Percentiles rank a stretch among this genome's conserved stretches.
phyloP scores from a whole-genome alignment of 1,140 invertebrate genomes.

The Eueides isabella region DNA sequence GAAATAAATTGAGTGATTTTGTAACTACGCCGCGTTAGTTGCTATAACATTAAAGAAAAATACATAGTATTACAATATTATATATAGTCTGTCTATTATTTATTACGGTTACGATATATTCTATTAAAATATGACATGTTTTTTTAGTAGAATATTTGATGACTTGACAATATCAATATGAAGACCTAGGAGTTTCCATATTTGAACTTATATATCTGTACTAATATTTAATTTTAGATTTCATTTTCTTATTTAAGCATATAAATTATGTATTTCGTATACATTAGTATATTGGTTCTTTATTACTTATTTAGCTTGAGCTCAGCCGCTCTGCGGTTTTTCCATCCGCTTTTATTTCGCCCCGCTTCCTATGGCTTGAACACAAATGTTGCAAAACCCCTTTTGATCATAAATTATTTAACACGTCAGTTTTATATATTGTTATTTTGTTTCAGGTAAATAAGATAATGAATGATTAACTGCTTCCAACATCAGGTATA shows the following conservation, averaged over 20 bases:
- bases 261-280: background rate
- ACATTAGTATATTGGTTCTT: conserved; percentile 1
- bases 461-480: background rate
- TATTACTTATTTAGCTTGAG: conserved; percentile 9
- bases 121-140: no score
- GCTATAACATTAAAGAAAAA: no score
- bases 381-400: conserved; percentile 2
- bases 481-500: background rate
- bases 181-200: background rate
- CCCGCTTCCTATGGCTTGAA: background rate
- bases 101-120: no score
- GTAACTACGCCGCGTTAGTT: no score
- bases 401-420: conserved; percentile 11
- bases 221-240: no score
- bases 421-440: conserved; percentile 11
- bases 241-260: background rate
- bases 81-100: no score
- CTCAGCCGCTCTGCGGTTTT: conserved; percentile 1
- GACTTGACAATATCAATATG: no score
- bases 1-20: no score
- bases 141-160: no score
- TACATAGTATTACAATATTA: no score
- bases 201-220: background rate
- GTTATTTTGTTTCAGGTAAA: conserved; percentile 25
- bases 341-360: conserved; percentile 1